These are phyloP conservation scores for Coelogynopora nodosa DNA, from an alignment of 2,888 invertebrate genomes.

Conservation along the genomic window DNA sequence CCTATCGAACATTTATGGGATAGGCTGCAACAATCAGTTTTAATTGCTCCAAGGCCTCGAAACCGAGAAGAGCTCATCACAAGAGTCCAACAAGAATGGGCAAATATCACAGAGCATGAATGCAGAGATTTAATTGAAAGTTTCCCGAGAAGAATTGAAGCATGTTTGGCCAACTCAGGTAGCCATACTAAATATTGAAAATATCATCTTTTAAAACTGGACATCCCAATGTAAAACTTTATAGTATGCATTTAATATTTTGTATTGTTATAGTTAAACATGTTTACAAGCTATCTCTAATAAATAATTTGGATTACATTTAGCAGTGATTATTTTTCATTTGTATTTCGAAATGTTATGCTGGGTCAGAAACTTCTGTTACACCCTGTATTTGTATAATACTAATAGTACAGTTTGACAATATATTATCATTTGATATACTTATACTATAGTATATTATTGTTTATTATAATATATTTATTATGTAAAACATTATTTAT, in stretches of 20 bases:
- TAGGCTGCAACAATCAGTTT: conserved; percentile 25
- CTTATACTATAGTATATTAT: too few relatives aligned
- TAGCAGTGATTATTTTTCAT: not conserved
- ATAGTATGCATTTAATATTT: not conserved
- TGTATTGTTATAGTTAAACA: not conserved
- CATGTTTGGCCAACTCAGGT: conserved; percentile 27
- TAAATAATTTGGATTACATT: not conserved
- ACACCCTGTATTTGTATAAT: not conserved
- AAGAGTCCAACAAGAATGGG: conserved; percentile 7
- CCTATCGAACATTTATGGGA: conserved; percentile 35
- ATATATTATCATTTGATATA: too few relatives aligned
- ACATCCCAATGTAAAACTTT: not conserved
- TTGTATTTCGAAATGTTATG: not conserved
- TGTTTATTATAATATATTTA: too few relatives aligned
- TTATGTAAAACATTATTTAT: too few relatives aligned
- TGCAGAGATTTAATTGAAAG: not conserved
- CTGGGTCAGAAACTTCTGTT: not conserved
- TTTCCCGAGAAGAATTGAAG: not conserved
- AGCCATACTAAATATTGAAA: conserved; percentile 19
- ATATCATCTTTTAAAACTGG: not conserved
- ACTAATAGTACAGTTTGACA: too few relatives aligned
- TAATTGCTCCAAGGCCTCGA: conserved; percentile 5
- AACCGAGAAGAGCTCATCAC: conserved; percentile 17
- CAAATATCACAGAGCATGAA: conserved; percentile 3
- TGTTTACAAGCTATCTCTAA: not conserved